Base-by-base conservation (phyloP, 1,140 invertebrate species). In the Drosophila kepulauana region DNA sequence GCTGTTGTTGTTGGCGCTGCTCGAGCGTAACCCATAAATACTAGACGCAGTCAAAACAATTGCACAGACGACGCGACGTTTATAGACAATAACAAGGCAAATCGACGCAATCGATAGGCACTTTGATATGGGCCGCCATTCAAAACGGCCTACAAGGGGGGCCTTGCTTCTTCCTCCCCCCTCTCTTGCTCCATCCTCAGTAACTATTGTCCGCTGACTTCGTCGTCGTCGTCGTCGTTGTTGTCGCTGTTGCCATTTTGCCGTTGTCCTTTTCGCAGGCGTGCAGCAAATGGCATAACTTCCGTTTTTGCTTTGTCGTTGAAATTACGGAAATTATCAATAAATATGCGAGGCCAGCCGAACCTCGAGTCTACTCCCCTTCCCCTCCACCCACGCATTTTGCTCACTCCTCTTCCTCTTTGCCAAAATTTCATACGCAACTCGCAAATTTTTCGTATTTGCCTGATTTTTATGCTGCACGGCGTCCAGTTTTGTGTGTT, bases 271-370 rank as follows among this genome's bases (percentile, higher is more conserved):
- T 72, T 81, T 88, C 51, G 78, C 81, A 75, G 85, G 85, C 85
- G 59, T 82, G 76, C 78, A 82, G 81, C 82, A 91, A 91, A 91
- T 91, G 89, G 78, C 86, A 91, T 78, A 81, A 77, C 90, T 91
- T 91, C 90, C 90, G 85, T 67, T 85, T 87, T 78, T 88, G 80
- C 82, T 84, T 78, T 76, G 78, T 82, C 72, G 82, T 58, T 82
- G 79, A 82, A 77, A 71, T 81, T 82, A 81, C 81, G 90, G 90
- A 91, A 91, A 91, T 91, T 91, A 91, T 91, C 90, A 91, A 91
- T 91, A 91, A 91, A 91, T 91, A 91, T 89, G 81, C 90, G 78
- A 86, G 89, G 73, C 80, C 70, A 75, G 72, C 5, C 61, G 28
- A 25, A 15, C 61, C 11, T 43, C 64, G 8, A 48, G 30, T 25